Percentiles rank a stretch among this genome's conserved stretches.
Evolutionary conservation across 2,797 vertebrate species (phyloP).

Genomic region (Pangasius djambal): DNA sequence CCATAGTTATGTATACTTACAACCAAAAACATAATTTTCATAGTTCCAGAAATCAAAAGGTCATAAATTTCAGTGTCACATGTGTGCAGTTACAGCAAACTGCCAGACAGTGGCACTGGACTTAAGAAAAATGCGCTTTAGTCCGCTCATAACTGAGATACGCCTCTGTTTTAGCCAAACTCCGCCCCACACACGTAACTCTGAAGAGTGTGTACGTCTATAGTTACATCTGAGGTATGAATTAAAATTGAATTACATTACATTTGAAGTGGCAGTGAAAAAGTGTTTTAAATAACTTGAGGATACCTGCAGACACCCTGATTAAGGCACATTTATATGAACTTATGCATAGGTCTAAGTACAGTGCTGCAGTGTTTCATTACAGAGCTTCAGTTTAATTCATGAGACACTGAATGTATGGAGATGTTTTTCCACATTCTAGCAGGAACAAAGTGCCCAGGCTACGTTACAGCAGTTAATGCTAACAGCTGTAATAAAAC

Average conservation of each 20-base stretch:
- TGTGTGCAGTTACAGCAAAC: no score
- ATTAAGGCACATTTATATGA: conserved; percentile 10
- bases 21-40: not conserved
- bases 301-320: not conserved
- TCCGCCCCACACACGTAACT: not conserved
- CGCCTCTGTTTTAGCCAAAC: not conserved
- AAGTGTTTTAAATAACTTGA: no score
- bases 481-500: conserved; percentile 10
- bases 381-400: conserved; percentile 10
- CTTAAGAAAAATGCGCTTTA: not conserved
- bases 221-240: not conserved
- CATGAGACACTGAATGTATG: not conserved
- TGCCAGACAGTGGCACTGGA: not conserved
- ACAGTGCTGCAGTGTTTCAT: conserved; percentile 1
- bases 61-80: no score
- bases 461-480: not conserved
- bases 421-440: not conserved
- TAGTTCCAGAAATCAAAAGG: not conserved
- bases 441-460: not conserved
- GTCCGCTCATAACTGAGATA: not conserved
- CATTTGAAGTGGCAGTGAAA: no score
- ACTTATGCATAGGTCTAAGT: not conserved
- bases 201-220: not conserved
- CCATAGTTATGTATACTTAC: not conserved
- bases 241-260: not conserved